phyloP scores from a whole-genome alignment of 2,888 invertebrate genomes.

The Napeogenes sylphis region DNA sequence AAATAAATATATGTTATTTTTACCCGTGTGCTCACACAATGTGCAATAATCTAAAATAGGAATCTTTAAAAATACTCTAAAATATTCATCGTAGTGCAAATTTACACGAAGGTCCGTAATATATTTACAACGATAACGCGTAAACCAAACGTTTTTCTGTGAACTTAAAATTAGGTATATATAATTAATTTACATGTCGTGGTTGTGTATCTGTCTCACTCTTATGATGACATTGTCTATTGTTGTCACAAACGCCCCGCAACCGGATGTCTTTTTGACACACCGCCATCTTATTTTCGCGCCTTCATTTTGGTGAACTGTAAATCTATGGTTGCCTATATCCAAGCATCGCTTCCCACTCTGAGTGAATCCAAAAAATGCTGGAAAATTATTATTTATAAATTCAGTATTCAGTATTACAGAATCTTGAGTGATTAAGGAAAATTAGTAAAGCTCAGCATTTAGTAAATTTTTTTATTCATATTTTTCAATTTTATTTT shows the following conservation, averaged over 20 bases:
- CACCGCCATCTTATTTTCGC: constrained; percentile 55
- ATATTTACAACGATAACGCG: too few relatives aligned
- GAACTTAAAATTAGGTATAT: not conserved
- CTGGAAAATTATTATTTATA: constrained; percentile 26
- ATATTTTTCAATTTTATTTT: too few relatives aligned
- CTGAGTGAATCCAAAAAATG: constrained; percentile 50
- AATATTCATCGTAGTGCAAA: too few relatives aligned
- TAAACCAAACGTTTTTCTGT: too few relatives aligned
- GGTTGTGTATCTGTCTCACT: constrained; percentile 47
- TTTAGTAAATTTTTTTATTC: too few relatives aligned
- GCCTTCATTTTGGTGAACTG: constrained; percentile 63
- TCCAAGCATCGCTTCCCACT: constrained; percentile 59
- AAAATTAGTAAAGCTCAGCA: too few relatives aligned
- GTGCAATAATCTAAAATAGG: too few relatives aligned
- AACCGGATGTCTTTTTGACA: constrained; percentile 47
- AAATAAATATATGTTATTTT: too few relatives aligned
- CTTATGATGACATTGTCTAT: constrained; percentile 43
- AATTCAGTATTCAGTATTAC: not conserved
- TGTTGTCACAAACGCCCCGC: constrained; percentile 54
- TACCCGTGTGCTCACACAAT: too few relatives aligned
- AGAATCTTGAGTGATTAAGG: not conserved
- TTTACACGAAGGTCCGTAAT: too few relatives aligned
- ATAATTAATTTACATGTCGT: constrained; percentile 24
- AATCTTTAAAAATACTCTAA: too few relatives aligned
- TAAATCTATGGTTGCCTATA: constrained; percentile 49